phyloP scores from a whole-genome alignment of 2,797 vertebrate species.

The Ambastaia sidthimunki region DNA sequence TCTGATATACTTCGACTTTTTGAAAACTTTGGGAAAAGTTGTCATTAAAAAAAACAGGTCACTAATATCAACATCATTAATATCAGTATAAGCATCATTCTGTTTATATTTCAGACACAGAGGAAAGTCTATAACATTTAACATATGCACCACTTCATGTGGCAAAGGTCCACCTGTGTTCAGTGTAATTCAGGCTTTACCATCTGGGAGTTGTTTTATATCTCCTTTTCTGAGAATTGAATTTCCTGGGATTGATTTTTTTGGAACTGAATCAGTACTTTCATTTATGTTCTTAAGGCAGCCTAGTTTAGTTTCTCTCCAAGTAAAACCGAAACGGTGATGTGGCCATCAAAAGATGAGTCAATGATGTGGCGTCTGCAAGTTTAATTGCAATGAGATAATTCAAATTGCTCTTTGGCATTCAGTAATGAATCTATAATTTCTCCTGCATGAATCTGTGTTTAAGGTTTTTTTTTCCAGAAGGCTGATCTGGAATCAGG shows the following conservation, averaged over 20 bases:
- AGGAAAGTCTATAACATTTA: neutral
- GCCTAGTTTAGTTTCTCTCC: constrained; percentile 21
- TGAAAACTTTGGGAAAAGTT: constrained; percentile 55
- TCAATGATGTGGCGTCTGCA: constrained; percentile 16
- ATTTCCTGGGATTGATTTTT: constrained; percentile 24
- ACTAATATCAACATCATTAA: neutral
- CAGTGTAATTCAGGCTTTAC: constrained; percentile 7
- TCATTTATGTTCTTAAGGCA: constrained; percentile 15
- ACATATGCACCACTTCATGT: neutral
- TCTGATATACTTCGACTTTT: constrained; percentile 63
- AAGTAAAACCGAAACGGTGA: constrained; percentile 29
- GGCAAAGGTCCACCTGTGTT: constrained; percentile 25
- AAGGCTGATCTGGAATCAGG: constrained; percentile 16
- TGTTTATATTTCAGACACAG: neutral
- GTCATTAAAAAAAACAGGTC: constrained; percentile 3
- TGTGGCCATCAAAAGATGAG: constrained; percentile 22
- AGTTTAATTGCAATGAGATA: neutral
- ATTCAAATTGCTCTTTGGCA: constrained; percentile 20
- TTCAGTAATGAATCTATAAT: neutral
- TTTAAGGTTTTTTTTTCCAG: constrained; percentile 12
- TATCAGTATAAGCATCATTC: constrained; percentile 1
- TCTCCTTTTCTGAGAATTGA: constrained; percentile 32
- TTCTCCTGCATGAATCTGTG: neutral
- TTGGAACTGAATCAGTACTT: neutral
- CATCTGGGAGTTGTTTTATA: constrained; percentile 39